These are phyloP conservation scores for Ophonus ardosiacus DNA, from an alignment of 2,888 invertebrate species.

Conservation along the genomic window DNA sequence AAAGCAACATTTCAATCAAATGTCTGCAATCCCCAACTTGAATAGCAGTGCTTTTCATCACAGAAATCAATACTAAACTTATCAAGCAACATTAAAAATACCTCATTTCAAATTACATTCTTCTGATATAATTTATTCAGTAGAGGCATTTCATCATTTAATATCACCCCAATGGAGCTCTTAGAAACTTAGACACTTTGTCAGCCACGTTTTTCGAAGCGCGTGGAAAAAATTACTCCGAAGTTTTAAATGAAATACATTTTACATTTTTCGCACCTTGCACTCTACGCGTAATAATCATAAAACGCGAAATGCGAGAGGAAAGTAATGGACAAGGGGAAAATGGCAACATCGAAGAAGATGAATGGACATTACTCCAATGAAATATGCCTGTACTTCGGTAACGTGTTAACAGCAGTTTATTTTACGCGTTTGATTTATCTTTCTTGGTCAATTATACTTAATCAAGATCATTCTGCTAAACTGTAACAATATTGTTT, in stretches of 20 bases:
- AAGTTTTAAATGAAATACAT: conserved; percentile 59
- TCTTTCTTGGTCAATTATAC: no score
- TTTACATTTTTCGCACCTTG: conserved; percentile 42
- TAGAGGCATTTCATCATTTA: conserved; percentile 43
- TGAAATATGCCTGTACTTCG: not conserved
- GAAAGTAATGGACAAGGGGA: conserved; percentile 28
- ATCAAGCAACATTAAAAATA: conserved; percentile 36
- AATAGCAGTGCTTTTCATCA: conserved; percentile 7
- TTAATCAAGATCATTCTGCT: no score
- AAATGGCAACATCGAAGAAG: conserved; percentile 41
- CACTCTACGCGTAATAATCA: conserved; percentile 41
- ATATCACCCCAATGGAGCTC: conserved; percentile 11
- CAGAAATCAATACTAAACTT: conserved; percentile 27
- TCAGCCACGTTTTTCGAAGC: conserved; percentile 34
- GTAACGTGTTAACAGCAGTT: not conserved
- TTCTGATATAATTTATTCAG: conserved; percentile 49
- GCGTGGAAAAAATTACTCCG: conserved; percentile 44
- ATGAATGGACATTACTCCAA: conserved; percentile 21
- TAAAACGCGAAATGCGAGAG: conserved; percentile 43
- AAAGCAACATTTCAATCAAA: not conserved
- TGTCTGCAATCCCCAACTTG: not conserved
- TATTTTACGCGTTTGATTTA: no score
- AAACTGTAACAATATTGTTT: no score
- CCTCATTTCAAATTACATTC: conserved; percentile 39
- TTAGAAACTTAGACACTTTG: conserved; percentile 46